Conservation (phyloP, 2,797 vertebrate species). For the Sebastes steindachneri region DNA sequence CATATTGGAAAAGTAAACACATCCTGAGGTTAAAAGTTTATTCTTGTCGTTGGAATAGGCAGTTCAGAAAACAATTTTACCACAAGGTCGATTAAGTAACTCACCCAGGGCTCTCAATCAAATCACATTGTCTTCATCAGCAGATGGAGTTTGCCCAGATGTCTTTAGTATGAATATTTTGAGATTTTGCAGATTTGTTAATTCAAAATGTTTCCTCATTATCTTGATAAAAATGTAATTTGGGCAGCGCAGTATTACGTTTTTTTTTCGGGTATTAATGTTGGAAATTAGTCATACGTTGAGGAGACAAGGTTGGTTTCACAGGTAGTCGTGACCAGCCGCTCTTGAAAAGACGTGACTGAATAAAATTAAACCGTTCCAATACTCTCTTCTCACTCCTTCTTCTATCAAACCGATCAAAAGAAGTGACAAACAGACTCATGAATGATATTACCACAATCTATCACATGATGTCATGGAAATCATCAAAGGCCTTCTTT, state of each 20-base stretch:
- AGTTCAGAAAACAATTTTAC: not conserved
- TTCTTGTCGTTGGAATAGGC: not conserved
- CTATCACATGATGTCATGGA: not conserved
- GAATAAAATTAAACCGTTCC: slow-evolving; percentile 47
- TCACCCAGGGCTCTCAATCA: not conserved
- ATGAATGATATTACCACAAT: slow-evolving; percentile 31
- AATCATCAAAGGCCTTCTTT: not conserved
- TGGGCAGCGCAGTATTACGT: accelerated
- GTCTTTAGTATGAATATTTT: not conserved
- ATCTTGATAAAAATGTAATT: not conserved
- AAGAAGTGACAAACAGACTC: slow-evolving; percentile 23
- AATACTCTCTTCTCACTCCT: not conserved
- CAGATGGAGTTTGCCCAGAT: not conserved
- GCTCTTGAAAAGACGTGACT: slow-evolving; percentile 25
- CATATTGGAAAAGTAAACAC: not conserved
- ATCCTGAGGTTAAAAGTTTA: not conserved
- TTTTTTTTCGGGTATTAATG: not conserved
- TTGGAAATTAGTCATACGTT: not conserved
- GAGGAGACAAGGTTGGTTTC: not conserved
- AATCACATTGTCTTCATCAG: not conserved
- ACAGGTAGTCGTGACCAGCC: not conserved
- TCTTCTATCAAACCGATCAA: slow-evolving; percentile 38
- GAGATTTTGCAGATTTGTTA: not conserved
- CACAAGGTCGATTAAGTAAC: not conserved
- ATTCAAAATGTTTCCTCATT: not conserved